Conservation (phyloP, 2,797 vertebrate species). For the Myioborus melanocephalus region DNA sequence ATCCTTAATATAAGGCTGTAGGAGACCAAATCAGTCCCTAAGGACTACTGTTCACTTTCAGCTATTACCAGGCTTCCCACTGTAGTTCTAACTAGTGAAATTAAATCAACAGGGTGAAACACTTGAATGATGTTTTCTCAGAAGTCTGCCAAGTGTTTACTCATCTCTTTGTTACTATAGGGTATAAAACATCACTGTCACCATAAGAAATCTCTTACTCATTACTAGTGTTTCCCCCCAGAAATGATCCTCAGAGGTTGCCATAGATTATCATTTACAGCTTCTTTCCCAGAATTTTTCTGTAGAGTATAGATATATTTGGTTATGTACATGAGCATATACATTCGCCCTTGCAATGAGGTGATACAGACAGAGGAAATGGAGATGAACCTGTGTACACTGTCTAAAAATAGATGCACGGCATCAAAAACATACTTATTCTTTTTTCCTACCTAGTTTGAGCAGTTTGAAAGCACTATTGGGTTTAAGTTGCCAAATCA, state of each 20-base stretch:
- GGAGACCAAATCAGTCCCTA: background rate
- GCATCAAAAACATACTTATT: background rate
- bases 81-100: background rate
- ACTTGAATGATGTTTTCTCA: background rate
- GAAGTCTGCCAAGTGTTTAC: background rate
- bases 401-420: background rate
- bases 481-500: conserved; percentile 98
- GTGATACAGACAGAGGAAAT: background rate
- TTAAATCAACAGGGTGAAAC: background rate
- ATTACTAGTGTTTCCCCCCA: fast-evolving
- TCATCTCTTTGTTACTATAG: background rate
- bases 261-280: background rate
- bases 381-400: background rate
- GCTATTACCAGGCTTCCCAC: background rate
- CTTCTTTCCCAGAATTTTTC: background rate
- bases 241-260: background rate
- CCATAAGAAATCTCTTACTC: background rate
- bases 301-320: background rate
- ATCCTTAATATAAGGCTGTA: background rate
- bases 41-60: background rate
- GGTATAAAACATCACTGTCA: background rate
- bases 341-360: background rate
- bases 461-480: conserved; percentile 98
- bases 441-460: conserved; percentile 82
- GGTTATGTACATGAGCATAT: background rate